phyloP scores from a whole-genome alignment of 1,140 invertebrate genomes.

The Meloidogyne exigua region DNA sequence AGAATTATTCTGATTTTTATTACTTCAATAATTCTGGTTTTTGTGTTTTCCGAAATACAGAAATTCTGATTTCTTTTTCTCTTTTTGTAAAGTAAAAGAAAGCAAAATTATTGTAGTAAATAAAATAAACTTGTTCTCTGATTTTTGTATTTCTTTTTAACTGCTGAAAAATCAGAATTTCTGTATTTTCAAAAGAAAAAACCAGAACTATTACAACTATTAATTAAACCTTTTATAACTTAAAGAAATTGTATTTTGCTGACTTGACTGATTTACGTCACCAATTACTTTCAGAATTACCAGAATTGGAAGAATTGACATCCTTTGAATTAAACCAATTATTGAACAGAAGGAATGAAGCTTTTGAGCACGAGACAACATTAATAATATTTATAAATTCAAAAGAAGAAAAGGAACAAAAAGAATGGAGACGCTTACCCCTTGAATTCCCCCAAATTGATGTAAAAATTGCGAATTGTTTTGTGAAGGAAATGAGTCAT shows the following conservation, averaged over 20 bases:
- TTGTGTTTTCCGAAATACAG: too few species aligned
- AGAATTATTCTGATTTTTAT: too few species aligned
- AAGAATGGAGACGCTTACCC: constrained; percentile 23
- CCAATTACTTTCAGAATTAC: constrained; percentile 5
- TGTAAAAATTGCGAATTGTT: constrained; percentile 3
- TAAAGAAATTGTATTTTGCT: constrained; percentile 22
- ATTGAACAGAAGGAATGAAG: not conserved
- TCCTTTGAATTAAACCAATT: not conserved
- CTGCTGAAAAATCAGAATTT: too few species aligned
- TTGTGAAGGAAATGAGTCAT: constrained; percentile 41
- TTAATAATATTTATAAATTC: constrained; percentile 10
- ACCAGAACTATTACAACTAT: not conserved
- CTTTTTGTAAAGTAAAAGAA: too few species aligned
- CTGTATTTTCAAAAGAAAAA: not conserved
- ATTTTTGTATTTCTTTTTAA: too few species aligned
- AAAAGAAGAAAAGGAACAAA: constrained; percentile 3
- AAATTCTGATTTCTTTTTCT: too few species aligned
- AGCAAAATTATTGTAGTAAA: too few species aligned
- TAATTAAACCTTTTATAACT: not conserved
- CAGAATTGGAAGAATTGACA: not conserved
- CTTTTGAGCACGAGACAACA: not conserved
- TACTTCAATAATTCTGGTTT: not conserved
- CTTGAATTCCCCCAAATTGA: constrained; percentile 11
- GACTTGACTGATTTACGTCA: constrained; percentile 11
- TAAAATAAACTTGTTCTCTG: too few species aligned